phyloP scores from a whole-genome alignment of 2,888 invertebrate genomes.

The Apodemia duryi region DNA sequence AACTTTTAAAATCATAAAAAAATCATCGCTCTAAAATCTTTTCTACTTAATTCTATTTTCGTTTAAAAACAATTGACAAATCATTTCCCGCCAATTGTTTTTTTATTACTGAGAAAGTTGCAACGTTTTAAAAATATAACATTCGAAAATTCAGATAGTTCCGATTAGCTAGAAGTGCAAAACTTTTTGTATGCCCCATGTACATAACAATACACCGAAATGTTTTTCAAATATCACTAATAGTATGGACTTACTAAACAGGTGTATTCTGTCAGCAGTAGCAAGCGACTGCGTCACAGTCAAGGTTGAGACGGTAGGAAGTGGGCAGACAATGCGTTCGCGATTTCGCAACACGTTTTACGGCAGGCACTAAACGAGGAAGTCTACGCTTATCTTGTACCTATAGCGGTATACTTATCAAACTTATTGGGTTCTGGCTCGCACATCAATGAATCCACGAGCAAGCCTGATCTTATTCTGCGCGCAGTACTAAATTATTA shows the following conservation, averaged over 20 bases:
- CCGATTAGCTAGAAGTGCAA: too few relatives aligned
- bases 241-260: constrained; percentile 17
- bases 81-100: too few relatives aligned
- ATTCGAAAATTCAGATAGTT: too few relatives aligned
- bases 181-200: too few relatives aligned
- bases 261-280: constrained; percentile 17
- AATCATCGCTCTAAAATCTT: too few relatives aligned
- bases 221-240: too few relatives aligned
- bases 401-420: background rate
- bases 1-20: too few relatives aligned
- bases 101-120: too few relatives aligned
- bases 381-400: constrained; percentile 50
- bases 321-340: constrained; percentile 53
- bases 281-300: constrained; percentile 38
- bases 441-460: background rate
- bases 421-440: background rate
- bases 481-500: background rate
- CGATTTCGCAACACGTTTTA: constrained; percentile 46
- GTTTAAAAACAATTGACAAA: too few relatives aligned
- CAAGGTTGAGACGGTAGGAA: constrained; percentile 54
- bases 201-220: too few relatives aligned
- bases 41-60: too few relatives aligned
- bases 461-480: background rate
- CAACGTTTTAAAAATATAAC: too few relatives aligned
- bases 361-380: constrained; percentile 55